phyloP scores from a whole-genome alignment of 1,140 invertebrate genomes.

The Drosophila tristis region DNA sequence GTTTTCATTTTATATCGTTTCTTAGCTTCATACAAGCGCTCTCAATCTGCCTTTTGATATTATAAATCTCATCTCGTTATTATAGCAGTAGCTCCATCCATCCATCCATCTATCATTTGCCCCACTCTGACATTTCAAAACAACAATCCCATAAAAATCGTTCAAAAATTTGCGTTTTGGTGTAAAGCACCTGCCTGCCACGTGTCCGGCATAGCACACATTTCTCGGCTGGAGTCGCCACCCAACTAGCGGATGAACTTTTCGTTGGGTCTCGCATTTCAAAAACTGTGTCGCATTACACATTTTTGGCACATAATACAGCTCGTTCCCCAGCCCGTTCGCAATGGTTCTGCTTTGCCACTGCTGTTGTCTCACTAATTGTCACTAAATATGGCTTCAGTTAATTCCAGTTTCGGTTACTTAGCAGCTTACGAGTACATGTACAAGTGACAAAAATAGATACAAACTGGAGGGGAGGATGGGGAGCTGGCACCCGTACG shows the following conservation, averaged over 20 bases:
- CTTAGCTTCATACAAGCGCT: not conserved
- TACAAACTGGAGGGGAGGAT: not conserved
- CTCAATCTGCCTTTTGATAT: slow-evolving; percentile 18
- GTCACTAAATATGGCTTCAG: slow-evolving; percentile 65
- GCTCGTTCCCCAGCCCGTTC: slow-evolving; percentile 1
- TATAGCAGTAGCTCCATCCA: not conserved
- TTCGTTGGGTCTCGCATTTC: slow-evolving; percentile 38
- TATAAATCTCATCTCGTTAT: not conserved
- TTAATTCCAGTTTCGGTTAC: slow-evolving; percentile 53
- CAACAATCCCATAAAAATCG: slow-evolving; percentile 7
- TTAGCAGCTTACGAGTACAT: slow-evolving; percentile 16
- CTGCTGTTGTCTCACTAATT: slow-evolving; percentile 41
- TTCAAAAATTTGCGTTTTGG: slow-evolving; percentile 29
- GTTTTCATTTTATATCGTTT: too few relatives aligned
- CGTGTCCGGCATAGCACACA: slow-evolving; percentile 21
- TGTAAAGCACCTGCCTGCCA: slow-evolving; percentile 6
- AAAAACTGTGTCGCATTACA: slow-evolving; percentile 57
- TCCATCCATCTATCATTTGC: slow-evolving; percentile 4
- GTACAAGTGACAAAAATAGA: not conserved
- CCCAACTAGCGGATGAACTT: slow-evolving; percentile 18
- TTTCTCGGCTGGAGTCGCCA: slow-evolving; percentile 18
- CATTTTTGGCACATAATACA: slow-evolving; percentile 32
- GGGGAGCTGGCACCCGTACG: slow-evolving; percentile 19
- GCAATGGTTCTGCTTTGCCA: slow-evolving; percentile 26
- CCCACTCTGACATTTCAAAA: slow-evolving; percentile 18